Base-by-base conservation (phyloP, 2,797 vertebrate species). In the Alauda arvensis region DNA sequence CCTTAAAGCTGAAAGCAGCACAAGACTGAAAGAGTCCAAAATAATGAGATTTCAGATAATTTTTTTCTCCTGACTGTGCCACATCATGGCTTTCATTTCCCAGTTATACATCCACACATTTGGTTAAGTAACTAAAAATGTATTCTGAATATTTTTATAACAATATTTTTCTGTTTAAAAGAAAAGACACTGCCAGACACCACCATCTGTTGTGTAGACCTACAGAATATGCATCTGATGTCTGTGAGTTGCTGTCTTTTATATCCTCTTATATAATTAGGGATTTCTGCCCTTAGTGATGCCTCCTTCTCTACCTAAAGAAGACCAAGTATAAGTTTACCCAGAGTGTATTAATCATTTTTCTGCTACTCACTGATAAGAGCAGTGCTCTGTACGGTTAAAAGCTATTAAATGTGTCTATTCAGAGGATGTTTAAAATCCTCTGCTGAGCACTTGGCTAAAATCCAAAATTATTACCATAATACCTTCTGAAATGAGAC, bases 81-180 rank as follows among this genome's bases (percentile, higher is more conserved):
- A 66, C 89, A 95, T 89, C 89, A 93, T 88, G 79, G 63, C 57
- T 95, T 83, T 94, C 90, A 87, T 96, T 96, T 93, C 93, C 91
- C 75, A 76, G 86, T 95, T 96, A 92, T 95, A 97, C 92, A 95
- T 95, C 81, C 65, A 91, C 94, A 96, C 94, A 96, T 96, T 97
- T 97, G 94, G 91, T 94, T 91, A 96, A 96, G 85, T 92, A 96
- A 95, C 95, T 97, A 97, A 96, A 97, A 97, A 95, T 97, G 92
- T 95, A 95, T 94, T 96, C 94, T 95, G 96, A 96, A 96, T 97
- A 97, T 97, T 97, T 96, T 96, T 97, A 93, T 97, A 97, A 96
- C 95, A 96, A 95, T 97, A 97, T 96, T 97, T 94, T 96, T 96
- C 92, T 96, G 95, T 96, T 96, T 93, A 88, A 96, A 96, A 95